phyloP scores from a whole-genome alignment of 2,797 vertebrate genomes.

The Cygnus olor region DNA sequence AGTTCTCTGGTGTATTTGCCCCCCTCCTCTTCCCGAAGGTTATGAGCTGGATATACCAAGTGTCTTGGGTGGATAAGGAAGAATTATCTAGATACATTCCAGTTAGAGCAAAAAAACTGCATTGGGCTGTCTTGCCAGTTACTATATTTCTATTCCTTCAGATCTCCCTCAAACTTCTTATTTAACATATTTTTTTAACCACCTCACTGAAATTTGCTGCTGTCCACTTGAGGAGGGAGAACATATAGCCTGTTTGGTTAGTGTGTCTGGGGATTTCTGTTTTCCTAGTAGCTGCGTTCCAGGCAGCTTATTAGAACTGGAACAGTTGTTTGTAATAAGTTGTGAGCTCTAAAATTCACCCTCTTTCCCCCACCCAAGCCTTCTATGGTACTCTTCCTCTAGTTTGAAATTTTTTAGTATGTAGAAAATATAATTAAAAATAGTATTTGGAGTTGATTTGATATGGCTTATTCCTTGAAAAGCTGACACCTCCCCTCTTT shows the following conservation, averaged over 20 bases:
- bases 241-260: not conserved
- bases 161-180: not conserved
- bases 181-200: not conserved
- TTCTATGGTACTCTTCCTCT: constrained; percentile 7
- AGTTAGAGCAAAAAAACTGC: not conserved
- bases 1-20: not conserved
- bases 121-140: not conserved
- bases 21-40: not conserved
- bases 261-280: not conserved
- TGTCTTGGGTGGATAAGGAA: not conserved
- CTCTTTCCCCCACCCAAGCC: not conserved
- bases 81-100: not conserved
- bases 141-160: not conserved
- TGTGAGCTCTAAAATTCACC: not conserved
- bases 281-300: not conserved
- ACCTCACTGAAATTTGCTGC: not conserved
- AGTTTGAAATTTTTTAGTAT: not conserved
- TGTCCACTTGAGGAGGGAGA: not conserved
- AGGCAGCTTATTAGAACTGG: not conserved
- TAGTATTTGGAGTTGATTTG: not conserved
- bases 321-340: not conserved
- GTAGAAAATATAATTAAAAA: not conserved
- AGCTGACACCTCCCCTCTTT: not conserved
- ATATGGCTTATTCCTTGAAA: not conserved
- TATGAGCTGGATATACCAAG: not conserved